These are phyloP conservation scores for Gephyroberyx darwinii DNA, from an alignment of 2,797 vertebrate species.

Conservation along the genomic window DNA sequence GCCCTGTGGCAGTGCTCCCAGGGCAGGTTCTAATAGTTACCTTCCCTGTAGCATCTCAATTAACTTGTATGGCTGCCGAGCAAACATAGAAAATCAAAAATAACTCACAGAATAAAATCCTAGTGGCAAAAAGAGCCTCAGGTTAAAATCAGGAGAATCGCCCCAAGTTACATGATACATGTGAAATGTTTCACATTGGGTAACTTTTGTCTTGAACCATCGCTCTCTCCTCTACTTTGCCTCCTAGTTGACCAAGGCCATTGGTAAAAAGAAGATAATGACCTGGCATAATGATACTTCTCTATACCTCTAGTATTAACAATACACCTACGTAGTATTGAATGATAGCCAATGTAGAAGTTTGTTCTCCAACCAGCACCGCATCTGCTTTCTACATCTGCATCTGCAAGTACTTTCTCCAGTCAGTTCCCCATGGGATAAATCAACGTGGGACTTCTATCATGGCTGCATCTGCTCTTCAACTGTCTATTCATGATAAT, in stretches of 20 bases:
- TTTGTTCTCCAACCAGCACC: not conserved
- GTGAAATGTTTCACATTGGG: too few species aligned
- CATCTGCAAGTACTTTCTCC: not conserved
- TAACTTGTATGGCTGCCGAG: conserved; percentile 10
- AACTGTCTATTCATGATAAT: not conserved
- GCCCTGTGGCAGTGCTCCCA: conserved; percentile 45
- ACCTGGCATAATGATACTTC: conserved; percentile 8
- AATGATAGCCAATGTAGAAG: not conserved
- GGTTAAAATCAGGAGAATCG: too few species aligned
- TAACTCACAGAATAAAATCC: too few species aligned
- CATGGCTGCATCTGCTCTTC: not conserved
- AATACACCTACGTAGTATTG: too few species aligned
- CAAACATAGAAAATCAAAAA: conserved; percentile 6
- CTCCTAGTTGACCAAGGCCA: too few species aligned
- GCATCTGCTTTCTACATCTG: conserved; percentile 11
- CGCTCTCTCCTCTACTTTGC: too few species aligned
- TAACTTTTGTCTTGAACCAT: too few species aligned
- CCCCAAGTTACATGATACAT: too few species aligned
- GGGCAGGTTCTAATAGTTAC: conserved; percentile 30
- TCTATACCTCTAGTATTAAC: not conserved
- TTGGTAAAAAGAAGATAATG: not conserved
- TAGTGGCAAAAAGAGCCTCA: too few species aligned
- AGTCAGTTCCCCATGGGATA: too few species aligned
- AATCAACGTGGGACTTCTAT: not conserved
- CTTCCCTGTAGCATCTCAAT: conserved; percentile 23